Conservation (phyloP, 2,113 vertebrate species). For the Hydrolagus affinis region DNA sequence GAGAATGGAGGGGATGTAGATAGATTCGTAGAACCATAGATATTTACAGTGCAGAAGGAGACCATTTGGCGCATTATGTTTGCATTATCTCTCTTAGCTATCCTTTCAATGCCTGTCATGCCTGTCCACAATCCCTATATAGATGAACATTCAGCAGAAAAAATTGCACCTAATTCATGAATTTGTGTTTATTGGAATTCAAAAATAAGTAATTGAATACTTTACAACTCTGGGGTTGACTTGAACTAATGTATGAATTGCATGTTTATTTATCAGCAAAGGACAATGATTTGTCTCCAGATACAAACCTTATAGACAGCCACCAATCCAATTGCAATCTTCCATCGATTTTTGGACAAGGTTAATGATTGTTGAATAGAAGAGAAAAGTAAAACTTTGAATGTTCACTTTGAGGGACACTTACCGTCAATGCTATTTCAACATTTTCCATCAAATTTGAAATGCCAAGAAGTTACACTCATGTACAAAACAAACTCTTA, state of each 20-base stretch:
- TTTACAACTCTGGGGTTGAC: not conserved
- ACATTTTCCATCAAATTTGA: not conserved
- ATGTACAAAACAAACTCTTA: not conserved
- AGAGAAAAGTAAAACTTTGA: not conserved
- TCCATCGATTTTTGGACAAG: not conserved
- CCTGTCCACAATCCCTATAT: no score
- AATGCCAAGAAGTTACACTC: not conserved
- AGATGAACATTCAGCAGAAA: no score
- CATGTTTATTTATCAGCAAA: slow-evolving; percentile 6
- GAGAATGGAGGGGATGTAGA: no score
- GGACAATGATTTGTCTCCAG: not conserved
- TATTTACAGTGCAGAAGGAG: no score
- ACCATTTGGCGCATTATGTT: no score
- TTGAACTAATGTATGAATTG: not conserved
- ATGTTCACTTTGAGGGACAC: not conserved
- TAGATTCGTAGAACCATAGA: no score
- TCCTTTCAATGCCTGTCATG: no score
- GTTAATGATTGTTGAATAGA: not conserved
- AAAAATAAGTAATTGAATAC: not conserved
- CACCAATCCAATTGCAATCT: not conserved
- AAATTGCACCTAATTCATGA: not conserved
- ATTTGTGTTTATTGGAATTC: not conserved
- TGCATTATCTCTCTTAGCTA: no score
- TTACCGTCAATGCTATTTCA: not conserved
- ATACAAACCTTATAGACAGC: not conserved